These are phyloP conservation scores for Xyrauchen texanus DNA, from an alignment of 2,113 vertebrate genomes.

Conservation along the genomic window DNA sequence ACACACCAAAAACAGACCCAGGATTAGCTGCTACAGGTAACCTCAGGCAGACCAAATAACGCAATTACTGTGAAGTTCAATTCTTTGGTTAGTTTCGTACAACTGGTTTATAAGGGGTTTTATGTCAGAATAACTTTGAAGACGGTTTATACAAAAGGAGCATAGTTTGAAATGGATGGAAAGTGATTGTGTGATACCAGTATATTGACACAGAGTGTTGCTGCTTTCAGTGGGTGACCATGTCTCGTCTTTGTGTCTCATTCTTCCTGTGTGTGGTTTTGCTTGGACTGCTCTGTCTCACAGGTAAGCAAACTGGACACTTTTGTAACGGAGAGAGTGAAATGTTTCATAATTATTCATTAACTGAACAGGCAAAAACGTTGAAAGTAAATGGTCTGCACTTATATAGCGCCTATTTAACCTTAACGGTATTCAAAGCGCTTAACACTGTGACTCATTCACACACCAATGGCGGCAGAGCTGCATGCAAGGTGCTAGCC, in stretches of 20 bases:
- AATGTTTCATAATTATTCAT: not conserved
- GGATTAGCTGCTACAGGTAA: slow-evolving; percentile 24
- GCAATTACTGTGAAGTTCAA: not conserved
- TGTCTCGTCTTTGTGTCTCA: slow-evolving; percentile 40
- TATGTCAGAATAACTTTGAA: not conserved
- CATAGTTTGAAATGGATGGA: not conserved
- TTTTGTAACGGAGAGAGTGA: too few species aligned
- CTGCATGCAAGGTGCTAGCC: too few species aligned
- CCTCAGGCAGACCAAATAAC: not conserved
- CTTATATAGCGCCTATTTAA: too few species aligned
- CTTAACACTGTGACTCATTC: too few species aligned
- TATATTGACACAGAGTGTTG: not conserved
- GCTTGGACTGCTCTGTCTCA: slow-evolving; percentile 44
- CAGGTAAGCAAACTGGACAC: slow-evolving; percentile 33
- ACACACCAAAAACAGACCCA: not conserved
- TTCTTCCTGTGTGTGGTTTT: slow-evolving; percentile 41
- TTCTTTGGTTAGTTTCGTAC: not conserved
- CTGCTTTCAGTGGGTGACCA: slow-evolving; percentile 31
- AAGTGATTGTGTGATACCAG: not conserved
- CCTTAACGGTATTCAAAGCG: too few species aligned
- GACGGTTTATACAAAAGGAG: not conserved
- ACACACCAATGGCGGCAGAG: too few species aligned
- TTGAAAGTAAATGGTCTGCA: too few species aligned
- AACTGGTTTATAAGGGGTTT: not conserved
- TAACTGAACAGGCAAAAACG: too few species aligned